phyloP scores from a whole-genome alignment of 2,113 vertebrate species.

The Colinus virginianus region DNA sequence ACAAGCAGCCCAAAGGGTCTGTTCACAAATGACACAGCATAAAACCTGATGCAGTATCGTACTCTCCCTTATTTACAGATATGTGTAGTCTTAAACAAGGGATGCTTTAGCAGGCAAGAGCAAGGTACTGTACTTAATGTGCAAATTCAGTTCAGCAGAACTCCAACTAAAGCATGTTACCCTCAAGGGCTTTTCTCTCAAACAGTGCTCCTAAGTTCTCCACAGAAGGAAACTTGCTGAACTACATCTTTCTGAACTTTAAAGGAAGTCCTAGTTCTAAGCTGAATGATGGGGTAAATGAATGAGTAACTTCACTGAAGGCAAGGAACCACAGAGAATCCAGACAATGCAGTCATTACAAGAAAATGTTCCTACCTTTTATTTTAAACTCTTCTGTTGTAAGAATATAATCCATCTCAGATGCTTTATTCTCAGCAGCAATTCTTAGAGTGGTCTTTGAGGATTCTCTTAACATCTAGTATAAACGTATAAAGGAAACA shows the following conservation, averaged over 20 bases:
- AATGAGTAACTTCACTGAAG: constrained; percentile 42
- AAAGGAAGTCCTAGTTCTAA: constrained; percentile 43
- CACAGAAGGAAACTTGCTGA: constrained; percentile 47
- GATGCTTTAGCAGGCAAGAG: background rate
- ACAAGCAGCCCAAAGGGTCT: background rate
- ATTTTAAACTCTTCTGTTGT: background rate
- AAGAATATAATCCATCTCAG: constrained; percentile 6
- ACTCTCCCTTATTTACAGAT: constrained; percentile 9
- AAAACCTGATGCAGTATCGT: constrained; percentile 3
- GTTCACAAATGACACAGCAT: background rate
- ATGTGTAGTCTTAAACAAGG: constrained; percentile 11
- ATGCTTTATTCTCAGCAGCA: constrained; percentile 51
- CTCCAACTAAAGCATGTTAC: constrained; percentile 29
- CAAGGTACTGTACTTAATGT: constrained; percentile 17
- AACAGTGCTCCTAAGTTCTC: constrained; percentile 36
- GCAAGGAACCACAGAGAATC: constrained; percentile 10
- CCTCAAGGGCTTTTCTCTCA: constrained; percentile 54
- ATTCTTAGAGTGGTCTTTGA: background rate
- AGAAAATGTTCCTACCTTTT: constrained; percentile 6
- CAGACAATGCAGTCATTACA: background rate
- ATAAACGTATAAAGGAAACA: background rate
- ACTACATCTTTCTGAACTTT: constrained; percentile 51
- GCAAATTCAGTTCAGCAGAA: constrained; percentile 55
- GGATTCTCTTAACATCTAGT: background rate
- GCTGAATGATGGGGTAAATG: constrained; percentile 33